Evolutionary conservation across 92 coral and sea anemone species (phyloP), one percentile per base, ranked within the genome.

Genomic region (Zoanthus gigantus): DNA sequence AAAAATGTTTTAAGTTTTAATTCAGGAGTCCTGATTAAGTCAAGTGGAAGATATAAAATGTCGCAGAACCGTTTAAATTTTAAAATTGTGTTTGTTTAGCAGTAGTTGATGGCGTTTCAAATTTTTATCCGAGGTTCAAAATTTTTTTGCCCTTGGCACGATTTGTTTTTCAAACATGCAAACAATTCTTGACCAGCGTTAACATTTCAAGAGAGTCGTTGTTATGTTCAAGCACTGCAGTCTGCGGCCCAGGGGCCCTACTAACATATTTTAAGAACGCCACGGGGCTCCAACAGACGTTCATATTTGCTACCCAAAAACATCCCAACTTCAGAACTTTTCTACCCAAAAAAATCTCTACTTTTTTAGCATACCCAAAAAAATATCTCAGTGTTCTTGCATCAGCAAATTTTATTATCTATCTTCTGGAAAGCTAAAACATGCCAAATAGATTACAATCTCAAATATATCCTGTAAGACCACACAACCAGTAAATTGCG

Each of bases 311-410:
- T 57, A 57, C 63, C 63, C 63, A 57, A 10, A 57, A 57, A 57
- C 8, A 57, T 57, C 63, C 63, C 17, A 57, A 57, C 63, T 57
- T 57, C 63, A 57, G 63, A 57, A 57, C 63, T 57, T 57, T 57
- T 57, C 63, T 57, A 57, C 63, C 63, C 12, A 57, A 57, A 57
- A 57, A 57, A 57, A 15, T 57, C 14, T 57, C 63, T 57, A 57
- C 52, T 57, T 57, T 57, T 57, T 57, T 57, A 57, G 63, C 63
- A 57, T 57, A 57, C 63, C 63, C 63, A 57, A 57, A 57, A 57
- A 47, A 47, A 47, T 47, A 4, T 11, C 63, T 57, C 63, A 10
- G 63, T 57, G 63, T 57, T 57, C 14, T 57, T 57, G 52, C 52
- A 47, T 47, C 52, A 47, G 52, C 52, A 47, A 47, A 47, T 47